These are phyloP conservation scores for Lordiphosa stackelbergi DNA, from an alignment of 1,140 invertebrate genomes.

Conservation along the genomic window DNA sequence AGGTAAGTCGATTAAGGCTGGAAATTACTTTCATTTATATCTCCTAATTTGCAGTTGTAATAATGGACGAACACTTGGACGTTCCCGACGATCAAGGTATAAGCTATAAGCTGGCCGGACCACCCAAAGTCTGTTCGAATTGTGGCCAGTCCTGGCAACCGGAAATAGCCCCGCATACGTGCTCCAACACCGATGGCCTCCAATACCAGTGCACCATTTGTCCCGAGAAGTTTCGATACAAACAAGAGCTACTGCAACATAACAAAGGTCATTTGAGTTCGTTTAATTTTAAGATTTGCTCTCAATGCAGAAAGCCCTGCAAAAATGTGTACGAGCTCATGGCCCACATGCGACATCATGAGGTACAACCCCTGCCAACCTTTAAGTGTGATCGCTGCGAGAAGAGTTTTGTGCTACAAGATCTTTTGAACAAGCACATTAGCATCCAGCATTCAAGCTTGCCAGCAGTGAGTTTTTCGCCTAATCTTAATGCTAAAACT, in stretches of 20 bases:
- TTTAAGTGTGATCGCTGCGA: conserved; percentile 1
- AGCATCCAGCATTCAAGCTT: too few species aligned
- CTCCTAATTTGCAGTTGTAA: too few species aligned
- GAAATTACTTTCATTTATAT: too few species aligned
- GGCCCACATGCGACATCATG: conserved; percentile 1
- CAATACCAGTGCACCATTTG: conserved; percentile 1
- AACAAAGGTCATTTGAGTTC: neutral
- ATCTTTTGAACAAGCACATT: too few species aligned
- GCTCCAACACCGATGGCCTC: neutral
- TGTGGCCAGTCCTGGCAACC: conserved; percentile 2
- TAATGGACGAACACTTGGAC: neutral
- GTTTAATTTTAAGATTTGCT: neutral
- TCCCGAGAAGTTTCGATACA: neutral
- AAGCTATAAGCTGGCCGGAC: conserved; percentile 1
- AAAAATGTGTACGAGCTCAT: conserved; percentile 1
- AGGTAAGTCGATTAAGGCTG: neutral
- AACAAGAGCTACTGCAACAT: neutral
- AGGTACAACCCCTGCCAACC: neutral
- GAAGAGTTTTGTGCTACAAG: neutral
- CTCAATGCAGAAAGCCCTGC: neutral
- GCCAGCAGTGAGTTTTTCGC: too few species aligned
- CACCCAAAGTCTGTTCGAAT: conserved; percentile 5
- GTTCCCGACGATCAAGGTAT: neutral
- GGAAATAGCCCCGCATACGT: neutral
- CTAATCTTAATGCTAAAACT: too few species aligned